Conservation (phyloP, 23 tunicate species). For the Ascidia mentula region DNA sequence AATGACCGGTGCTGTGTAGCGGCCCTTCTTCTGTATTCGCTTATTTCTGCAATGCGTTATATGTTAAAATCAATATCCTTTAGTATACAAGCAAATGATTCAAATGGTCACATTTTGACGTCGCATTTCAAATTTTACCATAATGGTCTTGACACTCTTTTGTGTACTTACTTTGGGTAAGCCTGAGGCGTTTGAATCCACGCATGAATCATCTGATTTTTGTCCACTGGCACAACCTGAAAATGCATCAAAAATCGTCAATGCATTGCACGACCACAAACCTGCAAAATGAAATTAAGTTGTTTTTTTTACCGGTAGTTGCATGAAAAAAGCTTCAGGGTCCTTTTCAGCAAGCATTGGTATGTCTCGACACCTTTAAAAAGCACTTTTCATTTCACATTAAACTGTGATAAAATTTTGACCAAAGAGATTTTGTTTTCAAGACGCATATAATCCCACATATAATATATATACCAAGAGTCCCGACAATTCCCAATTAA, state of each 20-base stretch:
- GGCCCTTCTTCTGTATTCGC: conserved; percentile 10
- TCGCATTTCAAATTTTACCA: no score
- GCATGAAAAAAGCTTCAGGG: conserved; percentile 62
- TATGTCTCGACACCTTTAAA: conserved; percentile 25
- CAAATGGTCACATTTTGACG: no score
- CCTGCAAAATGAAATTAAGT: no score
- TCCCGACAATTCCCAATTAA: conserved; percentile 56
- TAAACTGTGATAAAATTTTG: no score
- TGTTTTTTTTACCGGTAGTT: conserved; percentile 30
- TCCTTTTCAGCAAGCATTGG: conserved; percentile 80
- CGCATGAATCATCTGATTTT: conserved; percentile 64
- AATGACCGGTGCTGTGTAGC: conserved; percentile 8
- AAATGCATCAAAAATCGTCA: not conserved
- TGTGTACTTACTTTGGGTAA: conserved; percentile 16
- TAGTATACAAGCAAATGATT: no score
- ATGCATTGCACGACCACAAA: not conserved
- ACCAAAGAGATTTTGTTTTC: no score
- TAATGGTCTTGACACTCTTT: no score
- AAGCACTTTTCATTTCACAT: no score
- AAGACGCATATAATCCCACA: no score
- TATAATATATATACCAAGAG: no score
- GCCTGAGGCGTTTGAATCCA: conserved; percentile 66
- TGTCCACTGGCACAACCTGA: conserved; percentile 82
- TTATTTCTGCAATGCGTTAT: conserved; percentile 19
- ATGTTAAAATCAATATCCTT: no score